These are phyloP conservation scores for Aegithalos caudatus DNA, from an alignment of 2,113 vertebrate species.

Conservation along the genomic window DNA sequence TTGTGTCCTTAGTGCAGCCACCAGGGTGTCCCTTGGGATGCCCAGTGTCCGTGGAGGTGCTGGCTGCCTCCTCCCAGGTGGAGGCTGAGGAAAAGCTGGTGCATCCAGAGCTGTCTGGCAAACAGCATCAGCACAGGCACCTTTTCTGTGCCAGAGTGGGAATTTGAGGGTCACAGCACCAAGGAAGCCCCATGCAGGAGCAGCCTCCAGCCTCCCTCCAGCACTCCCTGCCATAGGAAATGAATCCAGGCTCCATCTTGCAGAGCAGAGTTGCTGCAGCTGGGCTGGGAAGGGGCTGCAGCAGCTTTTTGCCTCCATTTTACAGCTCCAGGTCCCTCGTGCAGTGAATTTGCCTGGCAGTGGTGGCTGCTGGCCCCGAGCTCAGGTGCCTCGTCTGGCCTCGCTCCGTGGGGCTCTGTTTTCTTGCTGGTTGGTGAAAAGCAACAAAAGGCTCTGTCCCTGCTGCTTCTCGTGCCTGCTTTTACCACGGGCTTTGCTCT, in stretches of 20 bases:
- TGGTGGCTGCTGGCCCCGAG: not conserved
- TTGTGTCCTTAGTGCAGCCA: accelerated
- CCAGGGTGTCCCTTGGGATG: not conserved
- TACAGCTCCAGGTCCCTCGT: not conserved
- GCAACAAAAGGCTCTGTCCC: conserved; percentile 3
- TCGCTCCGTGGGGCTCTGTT: not conserved
- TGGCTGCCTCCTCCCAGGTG: not conserved
- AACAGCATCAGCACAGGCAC: accelerated
- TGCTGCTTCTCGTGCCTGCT: not conserved
- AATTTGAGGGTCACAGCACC: not conserved
- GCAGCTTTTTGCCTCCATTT: not conserved
- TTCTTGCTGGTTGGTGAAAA: not conserved
- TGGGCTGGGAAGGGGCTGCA: not conserved
- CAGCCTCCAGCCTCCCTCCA: not conserved
- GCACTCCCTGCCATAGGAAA: not conserved
- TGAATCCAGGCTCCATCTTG: not conserved
- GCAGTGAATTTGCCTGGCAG: not conserved
- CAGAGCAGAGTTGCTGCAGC: not conserved
- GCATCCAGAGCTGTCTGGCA: accelerated
- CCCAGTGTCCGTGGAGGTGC: not conserved
- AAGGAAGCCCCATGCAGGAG: not conserved
- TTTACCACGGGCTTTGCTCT: not conserved
- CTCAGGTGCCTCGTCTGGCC: not conserved
- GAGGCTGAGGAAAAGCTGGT: not conserved
- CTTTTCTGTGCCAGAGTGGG: accelerated